Evolutionary conservation across 2,113 vertebrate genomes (phyloP), one percentile per base, ranked within the genome.

Genomic region (Pygoscelis antarcticus): DNA sequence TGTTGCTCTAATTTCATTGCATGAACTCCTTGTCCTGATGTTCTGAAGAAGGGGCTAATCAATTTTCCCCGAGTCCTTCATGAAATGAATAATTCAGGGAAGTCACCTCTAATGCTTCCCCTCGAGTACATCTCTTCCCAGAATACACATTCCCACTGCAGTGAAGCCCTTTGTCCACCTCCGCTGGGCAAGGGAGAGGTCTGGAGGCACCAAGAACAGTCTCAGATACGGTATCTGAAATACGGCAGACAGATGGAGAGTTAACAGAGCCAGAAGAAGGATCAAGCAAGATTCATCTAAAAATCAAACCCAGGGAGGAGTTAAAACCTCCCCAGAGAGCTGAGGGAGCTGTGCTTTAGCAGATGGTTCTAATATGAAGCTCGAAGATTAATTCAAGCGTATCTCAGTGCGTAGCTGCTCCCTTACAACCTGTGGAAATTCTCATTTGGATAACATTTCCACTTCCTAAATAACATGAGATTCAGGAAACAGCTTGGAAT

Each of bases 301-400:
- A 70, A 90, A 89, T 47, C 93, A 91, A 77, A 82, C 78, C 71
- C 71, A 66, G 75, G 68, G 87, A 96, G 93, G 84, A 86, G 87
- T 57, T 62, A 80, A 85, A 15, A 7, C 62, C 70, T 77, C 93
- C 70, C 76, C 74, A 4, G 87, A 69, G 89, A 88, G 89, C 64
- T 84, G 95, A 46, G 1, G 0, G 94, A 90, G 79, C 91, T 6
- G 13, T 23, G 88, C 75, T 74, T 70, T n/a, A 93, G 89, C 93
- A 97, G 95, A 97, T 94, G 96, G 94, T 27, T 87, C 94, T 65
- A 47, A 42, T 66, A 89, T 6, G 40, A 34, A 95, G 90, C 94
- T 88, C n/a, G 3, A 46, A 66, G 95, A 87, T 79, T 65, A 89
- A 93, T 96, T 83, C 16, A 0, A 75, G 92, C 64, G 0, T 16